Percentiles rank a stretch among this genome's conserved stretches.
Conservation (phyloP, 2,888 invertebrate species). For the Siphlonurus alternatus region DNA sequence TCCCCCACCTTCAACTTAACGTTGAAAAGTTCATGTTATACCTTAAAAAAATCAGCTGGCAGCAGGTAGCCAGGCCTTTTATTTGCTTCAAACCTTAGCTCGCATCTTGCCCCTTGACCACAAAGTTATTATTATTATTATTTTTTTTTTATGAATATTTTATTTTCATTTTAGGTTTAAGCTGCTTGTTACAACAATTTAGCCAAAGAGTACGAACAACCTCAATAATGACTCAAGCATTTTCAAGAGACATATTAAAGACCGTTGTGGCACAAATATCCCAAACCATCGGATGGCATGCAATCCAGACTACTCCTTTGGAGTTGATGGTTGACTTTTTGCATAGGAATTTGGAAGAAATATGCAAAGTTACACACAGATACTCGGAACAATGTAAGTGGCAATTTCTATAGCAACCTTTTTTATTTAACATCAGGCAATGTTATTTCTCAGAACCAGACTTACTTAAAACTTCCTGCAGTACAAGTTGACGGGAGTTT, state of each 20-base stretch:
- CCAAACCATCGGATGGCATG: conserved; percentile 87
- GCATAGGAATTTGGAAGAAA: conserved; percentile 61
- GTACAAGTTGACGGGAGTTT: too few species aligned
- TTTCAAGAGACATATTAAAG: conserved; percentile 51
- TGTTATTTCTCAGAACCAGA: neutral
- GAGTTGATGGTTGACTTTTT: conserved; percentile 79
- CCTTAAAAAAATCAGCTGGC: neutral
- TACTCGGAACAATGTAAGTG: conserved; percentile 73
- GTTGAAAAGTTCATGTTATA: too few species aligned
- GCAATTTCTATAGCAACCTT: too few species aligned
- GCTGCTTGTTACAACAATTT: too few species aligned
- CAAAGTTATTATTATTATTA: too few species aligned
- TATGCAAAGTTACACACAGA: conserved; percentile 58
- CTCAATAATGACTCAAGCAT: neutral
- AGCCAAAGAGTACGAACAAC: too few species aligned
- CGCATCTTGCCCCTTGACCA: too few species aligned
- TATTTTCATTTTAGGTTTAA: neutral
- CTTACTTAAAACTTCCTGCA: too few species aligned
- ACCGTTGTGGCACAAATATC: conserved; percentile 82
- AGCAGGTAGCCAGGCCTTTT: neutral
- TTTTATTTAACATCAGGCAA: too few species aligned
- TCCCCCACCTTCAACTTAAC: too few species aligned
- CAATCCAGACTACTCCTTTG: conserved; percentile 69
- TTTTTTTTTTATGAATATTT: too few species aligned
- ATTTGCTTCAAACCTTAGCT: too few species aligned